Conservation (phyloP, 2,888 invertebrate species). For the Drosophila borealis region DNA sequence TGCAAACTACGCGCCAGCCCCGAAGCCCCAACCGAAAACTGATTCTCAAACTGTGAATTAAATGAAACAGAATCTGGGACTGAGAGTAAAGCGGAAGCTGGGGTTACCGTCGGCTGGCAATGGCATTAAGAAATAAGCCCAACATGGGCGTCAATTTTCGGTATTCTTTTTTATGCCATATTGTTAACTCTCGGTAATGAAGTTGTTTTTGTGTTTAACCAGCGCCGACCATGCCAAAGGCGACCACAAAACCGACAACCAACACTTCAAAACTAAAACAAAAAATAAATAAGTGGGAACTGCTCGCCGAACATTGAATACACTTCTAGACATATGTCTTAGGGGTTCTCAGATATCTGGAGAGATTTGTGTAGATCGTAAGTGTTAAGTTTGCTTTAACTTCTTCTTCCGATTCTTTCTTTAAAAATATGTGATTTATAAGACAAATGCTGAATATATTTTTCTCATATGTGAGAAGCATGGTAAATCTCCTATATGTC, state of each 20-base stretch:
- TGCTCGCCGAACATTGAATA: too few relatives aligned
- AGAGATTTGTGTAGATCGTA: too few relatives aligned
- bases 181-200: slow-evolving; percentile 51
- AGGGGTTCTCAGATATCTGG: too few relatives aligned
- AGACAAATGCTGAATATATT: too few relatives aligned
- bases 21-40: slow-evolving; percentile 19
- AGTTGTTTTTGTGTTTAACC: slow-evolving; percentile 53
- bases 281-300: not conserved
- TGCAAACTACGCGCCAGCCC: slow-evolving; percentile 73
- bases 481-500: too few relatives aligned
- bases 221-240: slow-evolving; percentile 44
- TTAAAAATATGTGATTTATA: too few relatives aligned
- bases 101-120: slow-evolving; percentile 6
- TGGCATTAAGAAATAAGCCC: slow-evolving; percentile 52
- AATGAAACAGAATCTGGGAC: slow-evolving; percentile 6
- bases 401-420: too few relatives aligned
- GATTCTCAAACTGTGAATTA: slow-evolving; percentile 9
- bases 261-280: slow-evolving; percentile 40
- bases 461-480: too few relatives aligned
- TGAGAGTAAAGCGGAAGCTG: not conserved
- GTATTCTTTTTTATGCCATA: slow-evolving; percentile 22
- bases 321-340: too few relatives aligned
- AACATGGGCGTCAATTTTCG: slow-evolving; percentile 67
- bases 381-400: too few relatives aligned
- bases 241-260: slow-evolving; percentile 34